These are phyloP conservation scores for Sarcophaga variegata DNA, from an alignment of 2,888 invertebrate genomes.

Conservation along the genomic window DNA sequence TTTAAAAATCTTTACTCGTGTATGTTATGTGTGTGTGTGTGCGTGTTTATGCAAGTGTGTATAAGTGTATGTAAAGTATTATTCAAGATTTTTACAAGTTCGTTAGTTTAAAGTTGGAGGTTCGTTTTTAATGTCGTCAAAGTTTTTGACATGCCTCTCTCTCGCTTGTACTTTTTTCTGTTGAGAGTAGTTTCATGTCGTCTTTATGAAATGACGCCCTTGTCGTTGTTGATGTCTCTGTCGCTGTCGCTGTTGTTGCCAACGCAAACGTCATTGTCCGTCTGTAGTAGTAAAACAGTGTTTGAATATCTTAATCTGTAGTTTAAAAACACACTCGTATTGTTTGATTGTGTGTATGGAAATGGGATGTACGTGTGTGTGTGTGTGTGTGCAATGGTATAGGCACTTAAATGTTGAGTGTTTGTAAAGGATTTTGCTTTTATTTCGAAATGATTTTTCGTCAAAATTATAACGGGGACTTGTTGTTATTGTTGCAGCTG, in stretches of 20 bases:
- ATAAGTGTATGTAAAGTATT: slow-evolving; percentile 10
- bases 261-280: too few species aligned
- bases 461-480: slow-evolving; percentile 33
- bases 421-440: slow-evolving; percentile 33
- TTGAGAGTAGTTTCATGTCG: slow-evolving; percentile 79
- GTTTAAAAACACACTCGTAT: slow-evolving; percentile 31
- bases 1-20: background rate
- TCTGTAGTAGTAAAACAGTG: slow-evolving; percentile 28
- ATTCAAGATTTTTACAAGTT: slow-evolving; percentile 43
- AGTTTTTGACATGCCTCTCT: slow-evolving; percentile 77
- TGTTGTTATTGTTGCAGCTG: background rate
- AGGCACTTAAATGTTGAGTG: slow-evolving; percentile 17
- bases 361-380: background rate
- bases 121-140: slow-evolving; percentile 74
- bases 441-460: slow-evolving; percentile 39
- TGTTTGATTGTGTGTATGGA: background rate
- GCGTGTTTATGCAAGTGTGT: slow-evolving; percentile 33
- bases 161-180: slow-evolving; percentile 71
- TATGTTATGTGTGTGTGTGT: slow-evolving; percentile 8
- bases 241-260: background rate
- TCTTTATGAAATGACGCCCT: slow-evolving; percentile 32
- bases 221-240: background rate
- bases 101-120: slow-evolving; percentile 56
- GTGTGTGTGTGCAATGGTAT: slow-evolving; percentile 29
- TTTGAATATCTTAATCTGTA: slow-evolving; percentile 65